Percentiles rank a stretch among this genome's conserved stretches.
These are phyloP conservation scores for Myotis planiceps DNA, from an alignment of 2,797 vertebrate species.

Conservation along the genomic window DNA sequence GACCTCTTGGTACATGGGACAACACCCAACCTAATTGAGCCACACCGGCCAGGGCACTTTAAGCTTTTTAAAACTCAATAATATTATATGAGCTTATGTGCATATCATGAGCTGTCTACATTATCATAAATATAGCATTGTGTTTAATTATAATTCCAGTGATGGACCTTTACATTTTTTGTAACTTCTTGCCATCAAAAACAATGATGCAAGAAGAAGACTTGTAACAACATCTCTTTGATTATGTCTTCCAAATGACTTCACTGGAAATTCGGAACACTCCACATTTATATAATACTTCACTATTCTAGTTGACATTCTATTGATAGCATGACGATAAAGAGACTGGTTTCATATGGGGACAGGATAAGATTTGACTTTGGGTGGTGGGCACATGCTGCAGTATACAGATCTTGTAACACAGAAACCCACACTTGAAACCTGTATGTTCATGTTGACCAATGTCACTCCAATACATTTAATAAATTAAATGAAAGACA, in stretches of 20 bases:
- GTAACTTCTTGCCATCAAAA: neutral
- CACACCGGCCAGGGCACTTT: neutral
- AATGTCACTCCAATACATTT: too few relatives aligned
- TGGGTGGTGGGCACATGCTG: too few relatives aligned
- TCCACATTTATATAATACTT: neutral
- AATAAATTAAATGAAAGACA: too few relatives aligned
- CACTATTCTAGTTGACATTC: neutral
- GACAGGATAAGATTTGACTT: too few relatives aligned
- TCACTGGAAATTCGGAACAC: constrained; percentile 5
- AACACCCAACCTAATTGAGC: neutral
- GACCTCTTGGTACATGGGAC: neutral
- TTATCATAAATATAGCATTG: neutral
- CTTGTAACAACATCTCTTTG: neutral
- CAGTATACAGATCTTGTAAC: too few relatives aligned
- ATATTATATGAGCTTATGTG: neutral
- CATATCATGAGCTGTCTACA: neutral
- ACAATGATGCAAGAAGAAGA: neutral
- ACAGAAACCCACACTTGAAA: too few relatives aligned
- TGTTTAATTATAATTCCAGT: neutral
- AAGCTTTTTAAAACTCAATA: neutral
- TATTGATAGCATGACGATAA: neutral
- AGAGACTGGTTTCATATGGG: neutral
- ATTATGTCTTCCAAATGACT: constrained; percentile 27
- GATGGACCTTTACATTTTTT: neutral
- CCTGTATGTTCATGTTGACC: too few relatives aligned